Base-by-base conservation (phyloP, 2,888 invertebrate genomes). In the Hemithea aestivaria region DNA sequence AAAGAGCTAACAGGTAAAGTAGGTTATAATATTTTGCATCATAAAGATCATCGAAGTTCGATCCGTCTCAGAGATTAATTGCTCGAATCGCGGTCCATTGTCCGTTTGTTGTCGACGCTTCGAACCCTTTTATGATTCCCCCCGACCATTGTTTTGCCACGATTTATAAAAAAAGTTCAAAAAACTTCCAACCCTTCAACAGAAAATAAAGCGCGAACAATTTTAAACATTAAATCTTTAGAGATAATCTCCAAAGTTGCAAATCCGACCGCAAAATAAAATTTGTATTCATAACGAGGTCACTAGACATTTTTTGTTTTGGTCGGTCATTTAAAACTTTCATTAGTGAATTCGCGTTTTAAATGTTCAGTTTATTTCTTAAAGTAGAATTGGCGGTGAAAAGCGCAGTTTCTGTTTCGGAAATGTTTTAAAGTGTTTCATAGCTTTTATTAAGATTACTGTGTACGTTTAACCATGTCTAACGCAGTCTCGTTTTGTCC, bases 311-410 rank as follows among this genome's bases (percentile, higher is more conserved):
- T 75, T 76, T 71, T 72, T 52, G 49, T 53, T 48, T 77, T 75
- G 69, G 76, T 66, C 69, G 72, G 77, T 76, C 74, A 76, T 82
- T 83, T 82, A 75, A 80, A 82, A 82, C 74, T 82, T 83, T 82
- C 80, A 82, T 83, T 82, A 81, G 82, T 79, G 82, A 79, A 77
- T 79, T 75, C 74, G 73, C 67, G 66, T 73, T 58, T 62, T 72
- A 71, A 71, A 63, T 66, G 68, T 67, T 64, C 66, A 72, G 71
- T 78, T 76, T 75, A 73, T 73, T 71, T 68, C 73, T 73, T 67
- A 51, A 66, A 64, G 60, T 66, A 69, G 67, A 46, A 51, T 56
- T 54, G 51, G 51, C 51, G 45, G 47, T 47, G 51, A 53, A 45
- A 51, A 56, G 51, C 52, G 50, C 56, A 55, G 35, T 35, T 32